These are phyloP conservation scores for Isoperla grammatica DNA, from an alignment of 2,888 invertebrate genomes.

Conservation along the genomic window DNA sequence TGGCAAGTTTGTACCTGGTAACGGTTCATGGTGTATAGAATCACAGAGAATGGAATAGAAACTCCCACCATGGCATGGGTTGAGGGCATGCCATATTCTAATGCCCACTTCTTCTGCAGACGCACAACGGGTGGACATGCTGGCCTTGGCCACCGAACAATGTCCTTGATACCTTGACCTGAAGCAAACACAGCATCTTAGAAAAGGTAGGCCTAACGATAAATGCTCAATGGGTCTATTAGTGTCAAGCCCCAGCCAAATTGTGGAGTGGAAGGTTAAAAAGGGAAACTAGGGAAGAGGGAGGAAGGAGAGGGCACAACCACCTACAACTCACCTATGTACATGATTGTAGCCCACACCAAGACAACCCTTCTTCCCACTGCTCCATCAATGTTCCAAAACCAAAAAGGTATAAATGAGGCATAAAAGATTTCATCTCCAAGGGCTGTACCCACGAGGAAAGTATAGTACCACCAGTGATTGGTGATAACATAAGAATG, in stretches of 20 bases:
- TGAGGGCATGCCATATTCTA: conserved; percentile 94
- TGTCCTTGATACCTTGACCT: conserved; percentile 86
- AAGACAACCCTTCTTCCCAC: conserved; percentile 76
- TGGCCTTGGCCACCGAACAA: conserved; percentile 82
- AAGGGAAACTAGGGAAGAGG: too few species aligned
- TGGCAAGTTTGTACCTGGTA: too few species aligned
- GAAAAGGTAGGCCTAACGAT: too few species aligned
- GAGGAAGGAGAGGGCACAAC: too few species aligned
- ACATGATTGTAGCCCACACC: conserved; percentile 80
- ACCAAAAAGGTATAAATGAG: conserved; percentile 88
- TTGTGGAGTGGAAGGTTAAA: too few species aligned
- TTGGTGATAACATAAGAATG: conserved; percentile 56
- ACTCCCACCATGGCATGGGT: conserved; percentile 91
- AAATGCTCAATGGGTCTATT: too few species aligned
- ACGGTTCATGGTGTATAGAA: conserved; percentile 72
- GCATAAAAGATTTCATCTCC: conserved; percentile 91
- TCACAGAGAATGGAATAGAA: conserved; percentile 78
- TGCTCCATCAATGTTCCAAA: conserved; percentile 89
- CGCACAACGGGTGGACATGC: conserved; percentile 73
- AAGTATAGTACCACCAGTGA: conserved; percentile 78
- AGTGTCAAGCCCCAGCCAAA: too few species aligned
- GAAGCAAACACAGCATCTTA: conserved; percentile 34
- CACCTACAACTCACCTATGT: conserved; percentile 65
- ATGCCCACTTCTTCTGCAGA: conserved; percentile 80
- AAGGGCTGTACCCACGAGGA: conserved; percentile 75